A percentile compares a stretch with the other conserved stretches of the same genome.
phyloP scores from a whole-genome alignment of 1,140 invertebrate species.

The Drosophila navojoa region DNA sequence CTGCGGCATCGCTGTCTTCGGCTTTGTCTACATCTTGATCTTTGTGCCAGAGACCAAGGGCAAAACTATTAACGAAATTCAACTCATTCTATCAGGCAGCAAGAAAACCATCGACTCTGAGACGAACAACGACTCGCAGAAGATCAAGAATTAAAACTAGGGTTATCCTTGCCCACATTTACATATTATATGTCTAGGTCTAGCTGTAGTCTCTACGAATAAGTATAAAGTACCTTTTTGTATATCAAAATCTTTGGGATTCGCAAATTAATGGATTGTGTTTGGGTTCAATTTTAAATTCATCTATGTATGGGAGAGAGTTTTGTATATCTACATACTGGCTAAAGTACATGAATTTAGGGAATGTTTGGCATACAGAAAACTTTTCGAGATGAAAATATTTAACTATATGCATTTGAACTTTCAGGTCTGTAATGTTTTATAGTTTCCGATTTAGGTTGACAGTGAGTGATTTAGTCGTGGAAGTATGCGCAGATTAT shows the following conservation, averaged over 20 bases:
- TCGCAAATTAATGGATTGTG: too few species aligned
- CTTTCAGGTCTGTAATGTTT: too few species aligned
- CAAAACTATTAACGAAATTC: conserved; percentile 88
- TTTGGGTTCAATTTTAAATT: too few species aligned
- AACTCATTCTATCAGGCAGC: conserved; percentile 54
- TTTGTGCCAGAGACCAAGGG: conserved; percentile 89
- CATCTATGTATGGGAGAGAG: too few species aligned
- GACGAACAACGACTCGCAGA: not conserved
- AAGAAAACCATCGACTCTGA: conserved; percentile 19
- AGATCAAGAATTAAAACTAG: not conserved
- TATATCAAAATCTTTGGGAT: not conserved
- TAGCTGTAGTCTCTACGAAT: conserved; percentile 18
- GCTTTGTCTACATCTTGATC: conserved; percentile 87
- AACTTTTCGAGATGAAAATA: too few species aligned
- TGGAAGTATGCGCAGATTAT: too few species aligned
- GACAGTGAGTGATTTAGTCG: too few species aligned
- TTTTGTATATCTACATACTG: too few species aligned
- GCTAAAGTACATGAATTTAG: too few species aligned
- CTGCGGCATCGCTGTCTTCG: conserved; percentile 87
- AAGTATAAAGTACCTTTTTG: conserved; percentile 10
- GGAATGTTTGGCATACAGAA: too few species aligned
- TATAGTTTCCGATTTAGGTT: too few species aligned
- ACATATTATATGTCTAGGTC: conserved; percentile 4
- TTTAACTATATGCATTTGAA: too few species aligned
- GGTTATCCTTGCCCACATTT: not conserved